These are phyloP conservation scores for Colostygia pectinataria DNA, from an alignment of 2,888 invertebrate genomes.

Conservation along the genomic window DNA sequence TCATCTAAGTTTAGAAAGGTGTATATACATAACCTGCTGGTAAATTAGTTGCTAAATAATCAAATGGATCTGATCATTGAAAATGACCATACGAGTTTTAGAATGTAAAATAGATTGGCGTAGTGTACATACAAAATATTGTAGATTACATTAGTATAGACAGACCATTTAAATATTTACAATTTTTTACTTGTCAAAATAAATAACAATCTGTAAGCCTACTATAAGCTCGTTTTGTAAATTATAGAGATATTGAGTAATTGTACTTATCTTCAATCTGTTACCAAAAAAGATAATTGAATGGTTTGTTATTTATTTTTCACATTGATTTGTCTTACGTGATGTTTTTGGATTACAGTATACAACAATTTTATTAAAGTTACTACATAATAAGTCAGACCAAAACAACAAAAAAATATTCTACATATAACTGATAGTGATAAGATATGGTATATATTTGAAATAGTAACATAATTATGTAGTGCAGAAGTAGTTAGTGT, in stretches of 20 bases:
- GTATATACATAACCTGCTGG: background rate
- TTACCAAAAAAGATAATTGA: background rate
- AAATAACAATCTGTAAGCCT: too few species aligned
- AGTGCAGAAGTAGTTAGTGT: too few species aligned
- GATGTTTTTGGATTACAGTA: constrained; percentile 21
- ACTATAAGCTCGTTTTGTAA: background rate
- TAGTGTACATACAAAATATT: background rate
- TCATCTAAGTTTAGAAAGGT: too few species aligned
- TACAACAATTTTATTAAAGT: background rate
- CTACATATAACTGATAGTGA: too few species aligned
- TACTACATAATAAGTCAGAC: background rate
- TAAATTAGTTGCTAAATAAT: too few species aligned
- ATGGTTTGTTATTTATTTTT: constrained; percentile 18
- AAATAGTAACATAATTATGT: background rate
- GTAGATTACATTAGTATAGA: background rate
- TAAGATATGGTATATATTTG: background rate
- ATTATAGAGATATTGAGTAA: too few species aligned
- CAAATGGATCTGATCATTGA: background rate
- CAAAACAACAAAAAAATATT: background rate
- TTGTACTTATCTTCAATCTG: too few species aligned
- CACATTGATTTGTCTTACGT: constrained; percentile 20
- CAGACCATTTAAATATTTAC: background rate
- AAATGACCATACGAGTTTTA: background rate
- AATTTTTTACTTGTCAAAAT: constrained; percentile 3
- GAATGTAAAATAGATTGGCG: background rate